phyloP scores from a whole-genome alignment of 2,888 invertebrate genomes.

The Pterobdella sp. region DNA sequence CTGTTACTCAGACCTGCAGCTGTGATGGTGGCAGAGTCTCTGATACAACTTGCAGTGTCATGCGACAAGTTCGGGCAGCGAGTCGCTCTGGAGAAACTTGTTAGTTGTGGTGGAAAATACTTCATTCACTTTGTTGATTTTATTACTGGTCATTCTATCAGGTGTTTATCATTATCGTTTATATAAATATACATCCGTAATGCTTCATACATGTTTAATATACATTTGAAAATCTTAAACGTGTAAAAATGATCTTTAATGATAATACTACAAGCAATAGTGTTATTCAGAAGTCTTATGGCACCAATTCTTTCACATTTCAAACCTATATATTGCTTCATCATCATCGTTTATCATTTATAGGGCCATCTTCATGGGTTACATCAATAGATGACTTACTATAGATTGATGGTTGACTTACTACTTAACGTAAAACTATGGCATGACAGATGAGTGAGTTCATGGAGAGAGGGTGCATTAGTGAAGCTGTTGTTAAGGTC shows the following conservation, averaged over 20 bases:
- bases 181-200: background rate
- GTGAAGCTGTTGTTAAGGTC: slow-evolving; percentile 40
- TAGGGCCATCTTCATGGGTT: no score
- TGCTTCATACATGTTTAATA: background rate
- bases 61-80: slow-evolving; percentile 58
- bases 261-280: no score
- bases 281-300: no score
- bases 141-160: background rate
- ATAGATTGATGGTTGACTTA: no score
- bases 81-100: slow-evolving; percentile 59
- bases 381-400: no score
- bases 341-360: no score
- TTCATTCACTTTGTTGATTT: background rate
- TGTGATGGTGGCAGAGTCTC: slow-evolving; percentile 57
- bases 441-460: slow-evolving; percentile 56
- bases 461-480: slow-evolving; percentile 57
- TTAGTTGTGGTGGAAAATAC: slow-evolving; percentile 37
- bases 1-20: slow-evolving; percentile 51
- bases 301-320: no score
- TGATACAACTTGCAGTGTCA: slow-evolving; percentile 57
- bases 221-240: background rate
- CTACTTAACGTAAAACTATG: no score
- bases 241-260: background rate
- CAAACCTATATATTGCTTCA: no score
- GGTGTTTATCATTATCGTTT: background rate